Conservation (phyloP, 2,888 invertebrate species). For the Campopleginae sp. region DNA sequence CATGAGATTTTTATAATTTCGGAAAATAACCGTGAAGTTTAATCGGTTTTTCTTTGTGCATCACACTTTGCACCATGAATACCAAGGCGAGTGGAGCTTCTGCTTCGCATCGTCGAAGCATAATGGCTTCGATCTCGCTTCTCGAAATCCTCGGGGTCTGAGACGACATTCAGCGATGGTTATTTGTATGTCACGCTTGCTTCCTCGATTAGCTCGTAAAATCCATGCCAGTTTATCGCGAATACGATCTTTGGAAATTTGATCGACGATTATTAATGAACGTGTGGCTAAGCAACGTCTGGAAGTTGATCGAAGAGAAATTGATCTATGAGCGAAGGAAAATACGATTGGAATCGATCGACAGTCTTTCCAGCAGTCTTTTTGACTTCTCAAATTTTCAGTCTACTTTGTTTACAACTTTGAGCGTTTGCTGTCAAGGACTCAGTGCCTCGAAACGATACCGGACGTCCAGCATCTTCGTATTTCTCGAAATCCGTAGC, state of each 20-base stretch:
- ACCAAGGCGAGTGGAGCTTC: neutral
- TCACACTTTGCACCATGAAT: neutral
- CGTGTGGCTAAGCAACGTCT: neutral
- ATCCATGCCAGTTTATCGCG: neutral
- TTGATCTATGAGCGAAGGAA: neutral
- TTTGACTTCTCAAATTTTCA: neutral
- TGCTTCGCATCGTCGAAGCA: neutral
- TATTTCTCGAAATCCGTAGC: constrained; percentile 26
- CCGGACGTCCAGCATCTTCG: constrained; percentile 22
- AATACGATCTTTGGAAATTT: neutral
- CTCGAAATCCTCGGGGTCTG: neutral
- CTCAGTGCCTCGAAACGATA: constrained; percentile 22
- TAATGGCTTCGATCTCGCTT: neutral
- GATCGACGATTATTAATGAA: neutral
- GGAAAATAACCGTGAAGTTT: too few species aligned
- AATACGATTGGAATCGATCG: neutral
- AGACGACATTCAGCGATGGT: neutral
- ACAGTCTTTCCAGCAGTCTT: neutral
- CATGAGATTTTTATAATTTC: too few species aligned
- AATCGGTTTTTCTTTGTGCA: neutral
- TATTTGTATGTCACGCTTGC: neutral
- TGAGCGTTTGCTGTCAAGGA: neutral
- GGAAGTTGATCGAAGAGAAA: constrained; percentile 4
- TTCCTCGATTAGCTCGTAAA: neutral
- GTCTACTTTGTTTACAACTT: neutral